These are phyloP conservation scores for Eremophila alpestris DNA, from an alignment of 2,797 vertebrate genomes.

Conservation along the genomic window DNA sequence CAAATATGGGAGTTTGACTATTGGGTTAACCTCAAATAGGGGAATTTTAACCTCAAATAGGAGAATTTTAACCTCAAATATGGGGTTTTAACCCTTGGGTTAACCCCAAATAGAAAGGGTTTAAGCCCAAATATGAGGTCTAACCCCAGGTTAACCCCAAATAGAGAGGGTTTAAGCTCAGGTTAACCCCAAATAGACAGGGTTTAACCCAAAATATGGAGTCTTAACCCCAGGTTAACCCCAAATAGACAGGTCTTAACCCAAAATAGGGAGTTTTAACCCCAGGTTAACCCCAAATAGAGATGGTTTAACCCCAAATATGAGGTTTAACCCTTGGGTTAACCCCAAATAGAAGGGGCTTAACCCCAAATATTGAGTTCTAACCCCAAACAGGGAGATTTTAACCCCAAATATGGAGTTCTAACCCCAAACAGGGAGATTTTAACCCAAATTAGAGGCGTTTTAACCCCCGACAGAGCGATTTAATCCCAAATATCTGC, in stretches of 20 bases:
- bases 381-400: background rate
- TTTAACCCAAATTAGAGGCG: background rate
- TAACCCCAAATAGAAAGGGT: background rate
- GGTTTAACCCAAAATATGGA: too few species aligned
- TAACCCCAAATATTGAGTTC: background rate
- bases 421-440: background rate
- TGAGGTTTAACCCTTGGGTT: too few species aligned
- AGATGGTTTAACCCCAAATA: too few species aligned
- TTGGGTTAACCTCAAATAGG: background rate
- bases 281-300: too few species aligned
- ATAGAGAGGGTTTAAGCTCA: background rate
- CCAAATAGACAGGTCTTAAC: background rate
- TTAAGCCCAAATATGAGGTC: background rate
- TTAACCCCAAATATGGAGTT: background rate
- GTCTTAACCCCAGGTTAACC: too few species aligned
- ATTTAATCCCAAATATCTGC: background rate
- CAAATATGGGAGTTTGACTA: rapidly evolving
- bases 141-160: background rate
- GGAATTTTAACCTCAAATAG: background rate
- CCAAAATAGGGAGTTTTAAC: too few species aligned
- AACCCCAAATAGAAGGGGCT: background rate
- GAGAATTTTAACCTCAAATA: background rate
- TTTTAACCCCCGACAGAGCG: background rate
- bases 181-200: too few species aligned
- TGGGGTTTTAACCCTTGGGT: background rate